phyloP scores from a whole-genome alignment of 2,797 vertebrate genomes.

The Enteromius paludinosus region DNA sequence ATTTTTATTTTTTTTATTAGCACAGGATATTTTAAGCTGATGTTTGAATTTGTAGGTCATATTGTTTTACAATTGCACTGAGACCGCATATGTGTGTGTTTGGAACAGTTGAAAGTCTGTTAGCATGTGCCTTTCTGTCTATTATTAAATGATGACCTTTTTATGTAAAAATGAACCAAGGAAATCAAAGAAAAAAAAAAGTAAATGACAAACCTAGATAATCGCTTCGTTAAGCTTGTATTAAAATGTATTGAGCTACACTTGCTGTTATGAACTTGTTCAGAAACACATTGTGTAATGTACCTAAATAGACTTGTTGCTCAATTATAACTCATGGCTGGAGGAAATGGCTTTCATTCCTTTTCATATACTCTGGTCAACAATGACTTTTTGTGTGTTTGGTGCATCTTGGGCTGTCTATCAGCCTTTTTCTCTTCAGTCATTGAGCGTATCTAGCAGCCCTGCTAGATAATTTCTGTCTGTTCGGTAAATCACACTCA shows the following conservation, averaged over 20 bases:
- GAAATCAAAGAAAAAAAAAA: too few relatives aligned
- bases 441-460: constrained; percentile 6
- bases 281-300: neutral
- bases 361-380: neutral
- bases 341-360: neutral
- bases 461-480: constrained; percentile 15
- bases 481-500: constrained; percentile 9
- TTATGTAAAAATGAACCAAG: too few relatives aligned
- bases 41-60: neutral
- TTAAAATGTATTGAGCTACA: neutral
- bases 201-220: too few relatives aligned
- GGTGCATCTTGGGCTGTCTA: constrained; percentile 34
- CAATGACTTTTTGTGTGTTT: constrained; percentile 18
- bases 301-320: neutral
- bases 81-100: too few relatives aligned
- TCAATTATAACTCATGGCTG: neutral
- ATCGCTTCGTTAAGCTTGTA: neutral
- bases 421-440: constrained; percentile 23
- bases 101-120: neutral
- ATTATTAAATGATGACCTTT: too few relatives aligned
- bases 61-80: neutral
- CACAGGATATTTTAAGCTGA: neutral
- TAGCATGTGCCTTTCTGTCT: neutral
- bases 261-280: neutral
- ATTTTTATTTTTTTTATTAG: neutral